A percentile compares a stretch with the other conserved stretches of the same genome.
phyloP scores from a whole-genome alignment of 2,113 vertebrate genomes.

The Symphodus melops region DNA sequence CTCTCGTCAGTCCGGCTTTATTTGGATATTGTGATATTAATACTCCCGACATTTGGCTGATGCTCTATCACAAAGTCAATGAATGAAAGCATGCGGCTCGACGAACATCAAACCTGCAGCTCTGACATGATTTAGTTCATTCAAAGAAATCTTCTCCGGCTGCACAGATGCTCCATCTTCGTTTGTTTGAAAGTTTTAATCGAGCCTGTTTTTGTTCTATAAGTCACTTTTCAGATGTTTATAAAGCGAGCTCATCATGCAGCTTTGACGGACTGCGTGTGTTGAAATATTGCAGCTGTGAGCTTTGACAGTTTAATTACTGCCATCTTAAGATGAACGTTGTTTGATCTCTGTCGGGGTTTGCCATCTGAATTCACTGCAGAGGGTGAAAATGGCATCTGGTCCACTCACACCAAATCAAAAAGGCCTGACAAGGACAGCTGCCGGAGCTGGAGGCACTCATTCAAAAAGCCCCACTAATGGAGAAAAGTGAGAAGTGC shows the following conservation, averaged over 20 bases:
- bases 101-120: not conserved
- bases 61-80: not conserved
- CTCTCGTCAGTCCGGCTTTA: constrained; percentile 8
- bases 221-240: constrained; percentile 50
- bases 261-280: constrained; percentile 50
- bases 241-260: constrained; percentile 49
- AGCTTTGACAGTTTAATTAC: constrained; percentile 73
- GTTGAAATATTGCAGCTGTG: constrained; percentile 51
- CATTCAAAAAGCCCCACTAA: constrained; percentile 60
- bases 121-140: no score
- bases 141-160: not conserved
- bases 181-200: no score
- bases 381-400: constrained; percentile 51
- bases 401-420: constrained; percentile 3
- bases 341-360: constrained; percentile 64
- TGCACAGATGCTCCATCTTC: not conserved
- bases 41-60: constrained; percentile 11
- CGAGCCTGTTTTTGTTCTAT: constrained; percentile 43
- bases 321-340: constrained; percentile 61
- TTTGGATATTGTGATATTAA: constrained; percentile 42
- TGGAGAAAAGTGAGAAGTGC: constrained; percentile 56
- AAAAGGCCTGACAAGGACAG: no score
- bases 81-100: not conserved
- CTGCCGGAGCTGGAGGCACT: constrained; percentile 55
- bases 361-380: constrained; percentile 45